Conservation (phyloP, 2,797 vertebrate genomes). For the Percopsis omiscomaycus region DNA sequence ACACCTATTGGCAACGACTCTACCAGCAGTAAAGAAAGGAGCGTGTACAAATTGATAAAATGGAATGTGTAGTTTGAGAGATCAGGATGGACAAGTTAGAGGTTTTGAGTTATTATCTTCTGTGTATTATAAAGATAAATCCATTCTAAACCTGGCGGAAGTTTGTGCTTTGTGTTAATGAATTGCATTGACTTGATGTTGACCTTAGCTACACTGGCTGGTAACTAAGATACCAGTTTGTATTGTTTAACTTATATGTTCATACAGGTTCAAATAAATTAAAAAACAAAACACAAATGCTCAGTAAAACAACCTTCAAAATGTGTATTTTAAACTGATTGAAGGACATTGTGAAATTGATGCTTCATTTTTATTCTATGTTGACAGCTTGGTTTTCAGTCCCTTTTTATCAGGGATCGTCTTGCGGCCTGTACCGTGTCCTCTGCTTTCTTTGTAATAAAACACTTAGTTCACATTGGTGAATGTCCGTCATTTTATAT, state of each 20-base stretch:
- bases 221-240: not conserved
- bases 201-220: too few relatives aligned
- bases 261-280: conserved; percentile 4
- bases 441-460: conserved; percentile 75
- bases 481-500: conserved; percentile 52
- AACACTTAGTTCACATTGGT: conserved; percentile 57
- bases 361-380: conserved; percentile 14
- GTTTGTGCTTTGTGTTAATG: too few relatives aligned
- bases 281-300: not conserved
- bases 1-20: too few relatives aligned
- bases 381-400: conserved; percentile 33
- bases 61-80: too few relatives aligned
- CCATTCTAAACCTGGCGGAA: too few relatives aligned
- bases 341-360: conserved; percentile 39
- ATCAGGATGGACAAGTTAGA: too few relatives aligned
- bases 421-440: conserved; percentile 42
- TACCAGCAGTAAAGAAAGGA: too few relatives aligned
- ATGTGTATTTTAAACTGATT: conserved; percentile 32
- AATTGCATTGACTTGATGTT: too few relatives aligned
- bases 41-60: too few relatives aligned
- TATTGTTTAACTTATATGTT: not conserved
- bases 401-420: conserved; percentile 48
- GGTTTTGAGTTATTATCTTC: too few relatives aligned
- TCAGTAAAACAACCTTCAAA: conserved; percentile 14
- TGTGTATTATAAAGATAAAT: too few relatives aligned